Evolutionary conservation across 2,888 invertebrate species (phyloP).

Genomic region (Cosmia pyralina): DNA sequence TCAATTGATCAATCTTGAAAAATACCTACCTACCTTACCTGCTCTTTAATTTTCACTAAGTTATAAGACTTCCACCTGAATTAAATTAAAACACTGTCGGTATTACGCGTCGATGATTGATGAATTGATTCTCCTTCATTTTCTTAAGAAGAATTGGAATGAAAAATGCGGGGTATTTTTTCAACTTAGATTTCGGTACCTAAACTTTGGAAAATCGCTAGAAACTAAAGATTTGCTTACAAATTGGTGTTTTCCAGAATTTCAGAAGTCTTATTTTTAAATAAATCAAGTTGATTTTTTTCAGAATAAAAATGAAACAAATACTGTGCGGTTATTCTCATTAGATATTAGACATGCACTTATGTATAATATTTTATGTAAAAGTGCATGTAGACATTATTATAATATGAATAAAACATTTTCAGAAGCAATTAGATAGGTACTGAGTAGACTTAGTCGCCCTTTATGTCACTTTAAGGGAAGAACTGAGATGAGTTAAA

Average conservation of each 20-base stretch:
- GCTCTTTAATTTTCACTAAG: conserved; percentile 78
- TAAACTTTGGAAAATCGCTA: background rate
- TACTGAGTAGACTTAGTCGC: background rate
- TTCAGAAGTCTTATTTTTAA: background rate
- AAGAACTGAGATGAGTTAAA: background rate
- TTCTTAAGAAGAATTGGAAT: background rate
- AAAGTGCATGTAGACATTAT: background rate
- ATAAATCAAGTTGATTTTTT: no score
- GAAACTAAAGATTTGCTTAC: background rate
- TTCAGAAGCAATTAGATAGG: background rate
- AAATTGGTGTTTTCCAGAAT: background rate
- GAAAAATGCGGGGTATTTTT: background rate
- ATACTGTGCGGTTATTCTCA: background rate
- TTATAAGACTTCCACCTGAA: conserved; percentile 55
- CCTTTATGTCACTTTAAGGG: background rate
- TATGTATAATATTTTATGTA: background rate
- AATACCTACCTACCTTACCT: no score
- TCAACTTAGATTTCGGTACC: background rate
- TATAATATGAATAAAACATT: background rate
- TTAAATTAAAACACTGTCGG: conserved; percentile 33
- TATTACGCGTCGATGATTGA: conserved; percentile 41
- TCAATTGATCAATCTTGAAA: no score
- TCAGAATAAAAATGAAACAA: background rate
- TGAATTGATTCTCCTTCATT: conserved; percentile 17
- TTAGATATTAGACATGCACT: background rate